Conservation (phyloP, 2,888 invertebrate species). For the Leptopilina drosophilae region DNA sequence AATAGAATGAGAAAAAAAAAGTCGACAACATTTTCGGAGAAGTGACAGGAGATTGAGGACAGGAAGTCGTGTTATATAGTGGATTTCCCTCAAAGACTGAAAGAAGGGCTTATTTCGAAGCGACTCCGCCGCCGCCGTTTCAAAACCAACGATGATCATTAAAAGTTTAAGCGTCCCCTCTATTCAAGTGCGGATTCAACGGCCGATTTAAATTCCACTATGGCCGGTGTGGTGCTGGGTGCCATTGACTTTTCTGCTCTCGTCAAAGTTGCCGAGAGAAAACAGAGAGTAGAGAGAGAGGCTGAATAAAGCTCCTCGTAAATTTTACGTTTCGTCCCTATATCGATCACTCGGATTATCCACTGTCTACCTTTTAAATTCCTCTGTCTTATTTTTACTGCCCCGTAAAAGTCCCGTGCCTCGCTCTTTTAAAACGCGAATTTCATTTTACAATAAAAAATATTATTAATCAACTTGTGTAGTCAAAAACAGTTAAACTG, state of each 20-base stretch:
- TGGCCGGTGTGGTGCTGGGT: slow-evolving; percentile 43
- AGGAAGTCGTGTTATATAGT: slow-evolving; percentile 20
- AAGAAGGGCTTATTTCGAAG: slow-evolving; percentile 62
- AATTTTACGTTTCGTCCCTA: slow-evolving; percentile 21
- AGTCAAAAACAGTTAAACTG: too few relatives aligned
- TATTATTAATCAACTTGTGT: too few relatives aligned
- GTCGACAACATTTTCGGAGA: slow-evolving; percentile 24
- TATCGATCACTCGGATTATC: slow-evolving; percentile 21
- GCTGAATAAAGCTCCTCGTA: slow-evolving; percentile 31
- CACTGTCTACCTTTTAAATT: background rate
- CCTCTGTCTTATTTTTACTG: background rate
- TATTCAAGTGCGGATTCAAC: slow-evolving; percentile 69
- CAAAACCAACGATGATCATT: slow-evolving; percentile 69
- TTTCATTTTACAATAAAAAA: too few relatives aligned
- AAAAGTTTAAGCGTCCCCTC: slow-evolving; percentile 72
- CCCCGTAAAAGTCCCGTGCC: too few relatives aligned
- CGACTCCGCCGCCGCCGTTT: slow-evolving; percentile 64
- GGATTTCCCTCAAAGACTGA: slow-evolving; percentile 55
- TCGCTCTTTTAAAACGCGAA: too few relatives aligned
- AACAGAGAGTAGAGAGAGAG: slow-evolving; percentile 17
- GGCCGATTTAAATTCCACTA: slow-evolving; percentile 68
- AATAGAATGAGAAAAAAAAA: background rate
- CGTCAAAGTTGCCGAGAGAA: slow-evolving; percentile 30
- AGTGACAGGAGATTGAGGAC: slow-evolving; percentile 41
- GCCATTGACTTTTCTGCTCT: slow-evolving; percentile 37